Percentiles rank a stretch among this genome's conserved stretches.
Conservation (phyloP, 2,888 invertebrate genomes). For the Drosophila austrosaltans region DNA sequence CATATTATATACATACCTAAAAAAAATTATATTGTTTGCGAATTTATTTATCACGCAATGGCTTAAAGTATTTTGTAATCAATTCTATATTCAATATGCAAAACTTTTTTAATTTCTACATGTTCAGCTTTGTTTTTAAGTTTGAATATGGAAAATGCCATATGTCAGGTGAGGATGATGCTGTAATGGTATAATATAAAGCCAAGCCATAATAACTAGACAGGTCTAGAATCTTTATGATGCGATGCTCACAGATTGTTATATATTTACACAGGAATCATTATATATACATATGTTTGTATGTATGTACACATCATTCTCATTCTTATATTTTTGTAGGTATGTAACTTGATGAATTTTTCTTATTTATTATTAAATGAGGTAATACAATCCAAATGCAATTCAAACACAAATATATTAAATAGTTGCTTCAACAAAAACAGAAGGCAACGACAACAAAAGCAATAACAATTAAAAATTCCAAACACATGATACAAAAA, state of each 20-base stretch:
- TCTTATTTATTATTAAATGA: slow-evolving; percentile 3
- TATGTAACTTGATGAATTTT: neutral
- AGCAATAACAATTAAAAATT: slow-evolving; percentile 55
- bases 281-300: no score
- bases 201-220: neutral
- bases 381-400: slow-evolving; percentile 32
- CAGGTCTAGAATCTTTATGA: slow-evolving; percentile 7
- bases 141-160: slow-evolving; percentile 17
- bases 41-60: slow-evolving; percentile 27
- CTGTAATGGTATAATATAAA: neutral
- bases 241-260: neutral
- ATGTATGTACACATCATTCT: no score
- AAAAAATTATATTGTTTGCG: neutral
- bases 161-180: slow-evolving; percentile 19
- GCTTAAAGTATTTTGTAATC: slow-evolving; percentile 53
- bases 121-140: neutral
- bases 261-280: neutral
- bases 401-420: slow-evolving; percentile 50
- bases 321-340: neutral
- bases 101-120: slow-evolving; percentile 23
- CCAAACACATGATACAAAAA: slow-evolving; percentile 63
- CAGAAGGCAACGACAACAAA: neutral
- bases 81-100: slow-evolving; percentile 58
- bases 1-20: neutral
- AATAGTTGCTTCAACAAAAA: slow-evolving; percentile 53